Evolutionary conservation across 2,797 vertebrate species (phyloP).

Genomic region (Vireo griseus): DNA sequence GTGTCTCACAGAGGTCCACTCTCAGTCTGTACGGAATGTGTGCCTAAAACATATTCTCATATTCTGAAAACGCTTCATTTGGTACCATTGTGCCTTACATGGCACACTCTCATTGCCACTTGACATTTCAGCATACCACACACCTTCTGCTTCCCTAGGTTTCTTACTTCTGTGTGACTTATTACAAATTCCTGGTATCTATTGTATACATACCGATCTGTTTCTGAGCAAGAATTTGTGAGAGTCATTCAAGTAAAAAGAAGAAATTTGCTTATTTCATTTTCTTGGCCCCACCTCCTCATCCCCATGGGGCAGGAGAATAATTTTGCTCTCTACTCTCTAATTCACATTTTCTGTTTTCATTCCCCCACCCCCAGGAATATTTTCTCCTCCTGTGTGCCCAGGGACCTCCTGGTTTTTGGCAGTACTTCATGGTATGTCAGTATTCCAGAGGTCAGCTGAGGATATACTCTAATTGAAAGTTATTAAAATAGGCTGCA

Average conservation of each 20-base stretch:
- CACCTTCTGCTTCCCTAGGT: neutral
- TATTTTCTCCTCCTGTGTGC: neutral
- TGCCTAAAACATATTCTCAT: neutral
- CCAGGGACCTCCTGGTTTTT: neutral
- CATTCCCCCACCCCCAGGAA: neutral
- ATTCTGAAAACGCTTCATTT: neutral
- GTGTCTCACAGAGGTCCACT: neutral
- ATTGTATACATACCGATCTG: neutral
- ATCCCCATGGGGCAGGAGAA: neutral
- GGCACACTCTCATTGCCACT: neutral
- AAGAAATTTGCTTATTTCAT: neutral
- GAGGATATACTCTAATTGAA: conserved; percentile 10
- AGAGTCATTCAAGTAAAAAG: neutral
- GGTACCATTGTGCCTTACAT: neutral
- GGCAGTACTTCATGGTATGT: neutral
- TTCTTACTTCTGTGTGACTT: neutral
- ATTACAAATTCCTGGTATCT: neutral
- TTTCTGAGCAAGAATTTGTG: neutral
- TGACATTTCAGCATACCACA: neutral
- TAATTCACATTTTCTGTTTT: neutral
- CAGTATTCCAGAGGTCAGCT: conserved; percentile 4
- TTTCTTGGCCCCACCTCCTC: neutral
- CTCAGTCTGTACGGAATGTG: neutral
- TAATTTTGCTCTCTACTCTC: neutral
- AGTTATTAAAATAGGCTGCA: neutral